Conservation (phyloP, 2,797 vertebrate species). For the Aphelocoma californica region DNA sequence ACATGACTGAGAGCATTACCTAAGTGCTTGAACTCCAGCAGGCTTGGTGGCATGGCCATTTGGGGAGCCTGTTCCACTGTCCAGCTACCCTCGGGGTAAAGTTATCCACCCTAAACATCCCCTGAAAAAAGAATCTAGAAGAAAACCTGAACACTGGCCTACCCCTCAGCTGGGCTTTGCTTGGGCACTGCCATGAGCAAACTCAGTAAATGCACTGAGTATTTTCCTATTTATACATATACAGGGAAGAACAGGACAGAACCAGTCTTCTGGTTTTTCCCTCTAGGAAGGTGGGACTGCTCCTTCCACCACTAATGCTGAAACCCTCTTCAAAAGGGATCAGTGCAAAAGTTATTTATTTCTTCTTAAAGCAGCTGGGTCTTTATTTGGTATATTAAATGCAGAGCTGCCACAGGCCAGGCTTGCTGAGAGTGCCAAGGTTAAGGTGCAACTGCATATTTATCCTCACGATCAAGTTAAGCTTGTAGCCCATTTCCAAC, state of each 20-base stretch:
- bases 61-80: not conserved
- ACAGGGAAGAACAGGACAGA: not conserved
- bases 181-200: not conserved
- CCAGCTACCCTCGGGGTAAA: not conserved
- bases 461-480: not conserved
- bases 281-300: not conserved
- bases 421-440: not conserved
- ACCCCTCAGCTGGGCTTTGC: not conserved
- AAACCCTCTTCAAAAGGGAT: not conserved
- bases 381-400: not conserved
- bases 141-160: not conserved
- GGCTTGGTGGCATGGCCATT: not conserved
- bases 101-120: not conserved
- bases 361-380: not conserved
- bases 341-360: not conserved
- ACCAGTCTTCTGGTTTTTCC: not conserved
- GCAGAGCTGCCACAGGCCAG: not conserved
- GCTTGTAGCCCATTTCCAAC: not conserved
- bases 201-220: fast-evolving
- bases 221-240: not conserved
- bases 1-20: not conserved
- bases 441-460: not conserved
- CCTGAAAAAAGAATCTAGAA: not conserved
- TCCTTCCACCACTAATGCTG: not conserved
- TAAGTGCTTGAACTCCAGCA: not conserved